Evolutionary conservation across 2,888 invertebrate species (phyloP).

Genomic region (Geophilus truncorum): DNA sequence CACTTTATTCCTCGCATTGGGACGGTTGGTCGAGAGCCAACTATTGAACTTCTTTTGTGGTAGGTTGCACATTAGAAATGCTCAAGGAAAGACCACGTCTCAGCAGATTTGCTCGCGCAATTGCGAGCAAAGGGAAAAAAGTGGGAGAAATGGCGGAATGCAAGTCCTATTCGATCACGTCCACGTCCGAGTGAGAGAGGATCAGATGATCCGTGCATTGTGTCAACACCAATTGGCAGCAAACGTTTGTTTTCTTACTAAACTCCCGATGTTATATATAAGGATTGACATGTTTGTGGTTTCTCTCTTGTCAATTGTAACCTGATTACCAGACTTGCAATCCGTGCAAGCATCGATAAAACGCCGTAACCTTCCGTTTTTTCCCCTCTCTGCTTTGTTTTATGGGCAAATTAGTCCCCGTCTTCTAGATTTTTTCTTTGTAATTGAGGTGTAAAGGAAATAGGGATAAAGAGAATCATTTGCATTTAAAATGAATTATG

Average conservation of each 20-base stretch:
- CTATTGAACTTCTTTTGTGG: conserved; percentile 27
- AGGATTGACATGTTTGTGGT: conserved; percentile 15
- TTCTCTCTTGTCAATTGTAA: conserved; percentile 16
- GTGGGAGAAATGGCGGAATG: not conserved
- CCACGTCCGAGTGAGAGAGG: not conserved
- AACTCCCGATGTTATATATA: not conserved
- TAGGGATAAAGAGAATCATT: not conserved
- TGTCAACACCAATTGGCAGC: not conserved
- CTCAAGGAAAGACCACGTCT: conserved; percentile 9
- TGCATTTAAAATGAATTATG: not conserved
- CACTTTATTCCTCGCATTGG: conserved; percentile 15
- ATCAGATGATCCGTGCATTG: not conserved
- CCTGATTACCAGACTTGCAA: not conserved
- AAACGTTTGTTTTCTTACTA: not conserved
- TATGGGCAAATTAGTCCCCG: not conserved
- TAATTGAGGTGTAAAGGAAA: not conserved
- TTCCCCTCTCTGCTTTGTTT: not conserved
- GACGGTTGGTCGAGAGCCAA: conserved; percentile 21
- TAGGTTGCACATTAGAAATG: conserved; percentile 27
- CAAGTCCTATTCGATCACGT: not conserved
- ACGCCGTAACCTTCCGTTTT: not conserved
- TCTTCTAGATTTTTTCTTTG: not conserved
- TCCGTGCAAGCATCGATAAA: not conserved
- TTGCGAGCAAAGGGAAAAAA: conserved; percentile 5
- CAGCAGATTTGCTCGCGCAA: conserved; percentile 18